Conservation (phyloP, 2,888 invertebrate genomes). For the Drosophila kanekoi region DNA sequence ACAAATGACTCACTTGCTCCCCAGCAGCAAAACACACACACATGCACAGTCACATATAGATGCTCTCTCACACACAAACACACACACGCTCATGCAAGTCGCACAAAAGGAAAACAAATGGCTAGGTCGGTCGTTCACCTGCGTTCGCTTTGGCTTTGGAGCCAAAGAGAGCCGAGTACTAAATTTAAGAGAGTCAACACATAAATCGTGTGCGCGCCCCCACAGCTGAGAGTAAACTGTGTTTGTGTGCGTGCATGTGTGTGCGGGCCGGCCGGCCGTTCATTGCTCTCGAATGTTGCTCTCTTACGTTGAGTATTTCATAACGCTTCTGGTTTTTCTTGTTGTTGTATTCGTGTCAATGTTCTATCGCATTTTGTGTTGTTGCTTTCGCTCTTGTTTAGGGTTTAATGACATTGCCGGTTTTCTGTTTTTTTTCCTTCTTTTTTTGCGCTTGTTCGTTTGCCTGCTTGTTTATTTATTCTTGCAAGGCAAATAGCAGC, state of each 20-base stretch:
- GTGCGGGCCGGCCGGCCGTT: conserved; percentile 67
- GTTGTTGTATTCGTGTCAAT: conserved; percentile 76
- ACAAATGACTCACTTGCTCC: conserved; percentile 75
- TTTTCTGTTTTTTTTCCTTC: conserved; percentile 54
- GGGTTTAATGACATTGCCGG: conserved; percentile 82
- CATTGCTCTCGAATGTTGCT: conserved; percentile 60
- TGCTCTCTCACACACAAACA: conserved; percentile 37
- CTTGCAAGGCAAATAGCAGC: conserved; percentile 70
- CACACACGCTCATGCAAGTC: conserved; percentile 41
- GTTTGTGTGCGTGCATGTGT: conserved; percentile 19
- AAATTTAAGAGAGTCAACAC: conserved; percentile 45
- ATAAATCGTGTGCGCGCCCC: conserved; percentile 52
- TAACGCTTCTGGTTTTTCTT: conserved; percentile 80
- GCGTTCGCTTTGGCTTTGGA: conserved; percentile 58
- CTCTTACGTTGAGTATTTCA: conserved; percentile 68
- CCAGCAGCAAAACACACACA: conserved; percentile 41
- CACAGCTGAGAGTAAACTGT: conserved; percentile 42
- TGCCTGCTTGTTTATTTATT: conserved; percentile 76
- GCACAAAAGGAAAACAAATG: conserved; percentile 82
- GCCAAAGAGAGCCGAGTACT: conserved; percentile 37
- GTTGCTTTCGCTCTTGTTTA: conserved; percentile 80
- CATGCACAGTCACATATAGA: conserved; percentile 28
- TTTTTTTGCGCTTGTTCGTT: conserved; percentile 57
- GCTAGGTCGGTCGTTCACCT: conserved; percentile 86
- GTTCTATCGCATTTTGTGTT: conserved; percentile 71